A percentile compares a stretch with the other conserved stretches of the same genome.
Conservation (phyloP, 1,140 invertebrate species). For the Atopsyche davidsoni region DNA sequence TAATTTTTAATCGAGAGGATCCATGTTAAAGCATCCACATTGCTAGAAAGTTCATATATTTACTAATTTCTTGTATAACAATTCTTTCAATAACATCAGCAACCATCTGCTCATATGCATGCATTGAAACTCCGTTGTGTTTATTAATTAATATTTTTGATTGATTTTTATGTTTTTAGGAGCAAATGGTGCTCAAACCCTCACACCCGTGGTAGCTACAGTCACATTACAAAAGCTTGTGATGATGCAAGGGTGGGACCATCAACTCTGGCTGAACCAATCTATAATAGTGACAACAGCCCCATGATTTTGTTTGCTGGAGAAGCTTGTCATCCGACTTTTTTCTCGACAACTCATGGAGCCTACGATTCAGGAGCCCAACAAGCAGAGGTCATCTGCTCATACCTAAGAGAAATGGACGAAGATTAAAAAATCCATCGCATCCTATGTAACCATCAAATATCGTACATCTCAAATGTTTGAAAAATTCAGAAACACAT, state of each 20-base stretch:
- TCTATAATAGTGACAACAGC: conserved; percentile 27
- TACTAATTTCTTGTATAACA: background rate
- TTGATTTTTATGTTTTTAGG: conserved; percentile 38
- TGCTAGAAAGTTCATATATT: background rate
- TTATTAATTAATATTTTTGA: too few species aligned
- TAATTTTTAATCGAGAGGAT: background rate
- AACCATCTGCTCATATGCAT: background rate
- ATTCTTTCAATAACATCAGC: background rate
- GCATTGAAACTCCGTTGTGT: conserved; percentile 7
- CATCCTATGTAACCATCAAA: too few species aligned
- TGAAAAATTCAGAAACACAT: too few species aligned
- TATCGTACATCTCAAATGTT: too few species aligned
- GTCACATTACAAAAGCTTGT: conserved; percentile 50
- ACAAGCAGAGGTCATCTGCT: too few species aligned
- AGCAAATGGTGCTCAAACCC: conserved; percentile 59
- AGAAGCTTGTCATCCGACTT: conserved; percentile 61
- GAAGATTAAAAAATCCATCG: too few species aligned
- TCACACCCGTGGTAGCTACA: conserved; percentile 60
- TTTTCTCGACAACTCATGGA: conserved; percentile 71
- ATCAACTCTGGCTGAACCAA: conserved; percentile 37
- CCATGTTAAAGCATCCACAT: background rate
- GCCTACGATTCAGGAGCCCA: conserved; percentile 52
- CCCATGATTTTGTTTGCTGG: conserved; percentile 65
- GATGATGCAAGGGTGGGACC: conserved; percentile 39
- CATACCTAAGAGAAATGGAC: too few species aligned